A percentile compares a stretch with the other conserved stretches of the same genome.
Evolutionary conservation across 1,140 invertebrate species (phyloP).

Genomic region (Aphis gossypii): DNA sequence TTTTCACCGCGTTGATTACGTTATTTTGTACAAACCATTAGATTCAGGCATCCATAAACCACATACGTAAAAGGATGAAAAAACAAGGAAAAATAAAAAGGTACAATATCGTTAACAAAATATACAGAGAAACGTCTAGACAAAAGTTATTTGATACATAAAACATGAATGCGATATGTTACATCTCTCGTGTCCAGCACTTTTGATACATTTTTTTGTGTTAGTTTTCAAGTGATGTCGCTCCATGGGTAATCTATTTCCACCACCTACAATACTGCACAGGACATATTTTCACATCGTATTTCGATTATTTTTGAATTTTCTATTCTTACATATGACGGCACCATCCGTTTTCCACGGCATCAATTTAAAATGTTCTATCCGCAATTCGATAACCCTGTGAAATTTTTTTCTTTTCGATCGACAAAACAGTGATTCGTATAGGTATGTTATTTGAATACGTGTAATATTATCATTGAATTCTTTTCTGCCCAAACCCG

Average conservation of each 20-base stretch:
- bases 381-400: background rate
- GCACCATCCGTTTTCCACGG: background rate
- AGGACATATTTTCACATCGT: background rate
- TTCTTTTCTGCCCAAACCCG: background rate
- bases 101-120: background rate
- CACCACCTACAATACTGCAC: background rate
- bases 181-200: background rate
- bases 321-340: background rate
- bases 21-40: background rate
- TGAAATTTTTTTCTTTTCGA: background rate
- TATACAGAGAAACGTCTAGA: background rate
- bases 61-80: background rate
- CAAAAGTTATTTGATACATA: constrained; percentile 33
- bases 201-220: background rate
- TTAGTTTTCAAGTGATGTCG: background rate
- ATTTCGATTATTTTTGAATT: constrained; percentile 36
- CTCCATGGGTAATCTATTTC: background rate
- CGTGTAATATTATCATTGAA: background rate
- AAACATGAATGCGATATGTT: constrained; percentile 24
- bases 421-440: background rate
- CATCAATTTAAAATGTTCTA: constrained; percentile 19
- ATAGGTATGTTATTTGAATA: background rate
- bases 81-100: background rate
- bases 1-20: background rate
- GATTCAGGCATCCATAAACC: background rate